These are phyloP conservation scores for Pao palembangensis DNA, from an alignment of 2,113 vertebrate species.

Conservation along the genomic window DNA sequence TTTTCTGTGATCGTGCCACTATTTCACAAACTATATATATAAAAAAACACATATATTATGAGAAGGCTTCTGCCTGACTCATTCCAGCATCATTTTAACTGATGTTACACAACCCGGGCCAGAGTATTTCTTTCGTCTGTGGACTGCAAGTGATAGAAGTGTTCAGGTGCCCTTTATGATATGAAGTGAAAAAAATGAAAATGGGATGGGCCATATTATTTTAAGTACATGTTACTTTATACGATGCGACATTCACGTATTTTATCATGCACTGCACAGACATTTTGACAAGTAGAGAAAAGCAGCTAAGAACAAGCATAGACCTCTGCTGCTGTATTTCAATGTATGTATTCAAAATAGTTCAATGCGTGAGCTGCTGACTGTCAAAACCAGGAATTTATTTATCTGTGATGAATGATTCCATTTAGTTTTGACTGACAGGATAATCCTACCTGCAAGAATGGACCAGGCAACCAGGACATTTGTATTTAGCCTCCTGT, in stretches of 20 bases:
- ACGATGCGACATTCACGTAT: background rate
- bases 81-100: background rate
- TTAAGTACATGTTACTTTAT: background rate
- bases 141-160: background rate
- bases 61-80: background rate
- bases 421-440: background rate
- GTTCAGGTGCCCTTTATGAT: background rate
- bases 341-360: background rate
- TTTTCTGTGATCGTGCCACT: background rate
- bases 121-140: background rate
- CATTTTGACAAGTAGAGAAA: background rate
- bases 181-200: too few species aligned
- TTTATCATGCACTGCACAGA: too few species aligned
- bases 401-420: background rate
- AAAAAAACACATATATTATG: background rate
- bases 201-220: background rate
- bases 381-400: background rate
- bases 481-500: conserved; percentile 87
- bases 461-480: conserved; percentile 84
- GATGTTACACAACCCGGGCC: conserved; percentile 2
- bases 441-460: conserved; percentile 84
- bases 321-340: background rate
- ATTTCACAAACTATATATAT: background rate
- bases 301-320: too few species aligned
- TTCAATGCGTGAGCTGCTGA: background rate